Evolutionary conservation across 2,888 invertebrate genomes (phyloP), one percentile per base, ranked within the genome.

Genomic region (Muscina levida): DNA sequence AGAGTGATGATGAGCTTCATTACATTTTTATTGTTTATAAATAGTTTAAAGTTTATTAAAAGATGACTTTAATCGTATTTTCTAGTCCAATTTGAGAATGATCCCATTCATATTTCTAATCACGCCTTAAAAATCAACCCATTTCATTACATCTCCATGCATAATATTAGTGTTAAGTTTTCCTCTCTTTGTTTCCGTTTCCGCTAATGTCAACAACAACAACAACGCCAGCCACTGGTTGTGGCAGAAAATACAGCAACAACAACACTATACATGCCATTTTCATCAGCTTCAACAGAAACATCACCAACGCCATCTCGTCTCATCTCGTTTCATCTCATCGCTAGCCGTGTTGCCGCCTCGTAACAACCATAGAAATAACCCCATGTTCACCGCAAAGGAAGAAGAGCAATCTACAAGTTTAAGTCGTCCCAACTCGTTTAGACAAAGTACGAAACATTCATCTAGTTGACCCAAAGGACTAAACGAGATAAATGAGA

Each of bases 401-500:
- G 39, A 39, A 42, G 71, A 57, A 19, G 72, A 74, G 59, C 72
- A 72, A 44, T 77, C 37, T 59, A 62, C 62, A 81, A 80, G 68
- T 82, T 77, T 68, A 84, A 75, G 67, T 72, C 81, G 67, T 67
- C 81, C 77, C 81, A 81, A 75, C 68, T 81, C 81, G 51, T 81
- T 81, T 72, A 77, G 68, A 83, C 83, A 82, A 84, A 84, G 83
- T 83, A 83, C 82, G 84, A 82, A 82, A 80, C 84, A 85, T 84
- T 82, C 84, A 83, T 85, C 84, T 85, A 65, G 67, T 81, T 82
- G 79, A 82, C 82, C 81, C 82, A 83, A 84, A 84, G 79, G 83
- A 85, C 86, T 87, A 88, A 88, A 87, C 84, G 85, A 88, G 88
- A 88, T 88, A 88, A 88, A 88, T 88, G 89, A 85, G 87, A 86